A percentile compares a stretch with the other conserved stretches of the same genome.
phyloP scores from a whole-genome alignment of 2,888 invertebrate genomes.

The Nemotelus pantherinus region DNA sequence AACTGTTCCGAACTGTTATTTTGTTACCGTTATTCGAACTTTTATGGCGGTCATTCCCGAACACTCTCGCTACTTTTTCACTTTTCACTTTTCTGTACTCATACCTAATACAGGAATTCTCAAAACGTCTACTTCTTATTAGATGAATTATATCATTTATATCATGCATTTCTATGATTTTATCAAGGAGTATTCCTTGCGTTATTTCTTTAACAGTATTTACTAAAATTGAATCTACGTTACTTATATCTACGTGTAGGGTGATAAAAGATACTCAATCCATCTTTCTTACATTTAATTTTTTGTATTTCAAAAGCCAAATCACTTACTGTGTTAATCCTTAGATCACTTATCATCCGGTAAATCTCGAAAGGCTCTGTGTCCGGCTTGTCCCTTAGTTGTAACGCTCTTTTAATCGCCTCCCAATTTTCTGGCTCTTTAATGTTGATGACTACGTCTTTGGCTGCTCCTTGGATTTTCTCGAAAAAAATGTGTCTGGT shows the following conservation, averaged over 20 bases:
- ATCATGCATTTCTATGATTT: no score
- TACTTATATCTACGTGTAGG: constrained; percentile 40
- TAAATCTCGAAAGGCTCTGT: constrained; percentile 16
- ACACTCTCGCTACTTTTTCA: no score
- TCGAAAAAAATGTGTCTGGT: no score
- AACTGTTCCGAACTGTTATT: no score
- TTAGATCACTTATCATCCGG: neutral
- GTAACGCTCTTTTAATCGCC: constrained; percentile 2
- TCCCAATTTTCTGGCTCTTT: constrained; percentile 1
- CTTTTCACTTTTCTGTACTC: no score
- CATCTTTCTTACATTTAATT: constrained; percentile 35
- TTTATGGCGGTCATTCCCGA: no score
- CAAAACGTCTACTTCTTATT: no score
- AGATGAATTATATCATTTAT: no score
- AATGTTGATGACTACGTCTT: constrained; percentile 8
- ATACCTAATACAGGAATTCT: no score
- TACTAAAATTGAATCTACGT: constrained; percentile 39
- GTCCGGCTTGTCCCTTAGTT: constrained; percentile 19
- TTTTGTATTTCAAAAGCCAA: constrained; percentile 5
- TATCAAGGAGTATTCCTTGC: no score
- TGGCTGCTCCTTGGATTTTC: constrained; percentile 20
- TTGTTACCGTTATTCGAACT: no score
- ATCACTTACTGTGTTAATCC: constrained; percentile 9
- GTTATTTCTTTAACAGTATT: no score
- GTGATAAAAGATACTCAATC: constrained; percentile 44